phyloP scores from a whole-genome alignment of 2,113 vertebrate species.

The Lophura nycthemera region DNA sequence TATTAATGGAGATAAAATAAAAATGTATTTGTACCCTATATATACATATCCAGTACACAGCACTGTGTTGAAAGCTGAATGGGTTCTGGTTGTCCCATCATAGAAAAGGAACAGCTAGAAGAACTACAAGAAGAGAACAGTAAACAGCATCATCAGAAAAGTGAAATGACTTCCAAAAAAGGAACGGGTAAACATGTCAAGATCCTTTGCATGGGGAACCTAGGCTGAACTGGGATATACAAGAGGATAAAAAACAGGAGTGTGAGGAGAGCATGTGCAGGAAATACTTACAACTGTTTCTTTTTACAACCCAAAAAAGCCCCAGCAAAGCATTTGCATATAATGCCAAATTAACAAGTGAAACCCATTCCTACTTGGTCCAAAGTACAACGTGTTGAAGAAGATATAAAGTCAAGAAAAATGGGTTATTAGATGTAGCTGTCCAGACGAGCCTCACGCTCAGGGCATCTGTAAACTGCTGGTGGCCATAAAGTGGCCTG shows the following conservation, averaged over 20 bases:
- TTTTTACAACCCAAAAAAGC: not conserved
- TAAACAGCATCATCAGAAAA: not conserved
- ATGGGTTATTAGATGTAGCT: not conserved
- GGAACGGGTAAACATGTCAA: not conserved
- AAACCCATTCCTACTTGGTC: not conserved
- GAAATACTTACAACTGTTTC: not conserved
- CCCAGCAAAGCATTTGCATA: not conserved
- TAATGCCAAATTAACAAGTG: not conserved
- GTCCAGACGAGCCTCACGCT: not conserved
- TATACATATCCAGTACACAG: not conserved
- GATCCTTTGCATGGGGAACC: not conserved
- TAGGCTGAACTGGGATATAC: not conserved
- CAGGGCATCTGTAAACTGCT: slow-evolving; percentile 1
- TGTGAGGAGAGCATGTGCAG: not conserved
- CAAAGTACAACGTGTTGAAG: not conserved
- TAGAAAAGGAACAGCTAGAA: not conserved
- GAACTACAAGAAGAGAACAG: not conserved
- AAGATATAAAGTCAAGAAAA: not conserved
- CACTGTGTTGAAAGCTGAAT: not conserved
- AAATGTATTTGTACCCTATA: not conserved
- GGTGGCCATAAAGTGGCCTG: not conserved
- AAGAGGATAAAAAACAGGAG: not conserved
- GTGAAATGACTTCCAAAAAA: not conserved
- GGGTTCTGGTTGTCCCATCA: not conserved
- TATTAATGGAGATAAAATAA: not conserved